Base-by-base conservation (phyloP, 2,888 invertebrate genomes). In the Loripinus fragilis region DNA sequence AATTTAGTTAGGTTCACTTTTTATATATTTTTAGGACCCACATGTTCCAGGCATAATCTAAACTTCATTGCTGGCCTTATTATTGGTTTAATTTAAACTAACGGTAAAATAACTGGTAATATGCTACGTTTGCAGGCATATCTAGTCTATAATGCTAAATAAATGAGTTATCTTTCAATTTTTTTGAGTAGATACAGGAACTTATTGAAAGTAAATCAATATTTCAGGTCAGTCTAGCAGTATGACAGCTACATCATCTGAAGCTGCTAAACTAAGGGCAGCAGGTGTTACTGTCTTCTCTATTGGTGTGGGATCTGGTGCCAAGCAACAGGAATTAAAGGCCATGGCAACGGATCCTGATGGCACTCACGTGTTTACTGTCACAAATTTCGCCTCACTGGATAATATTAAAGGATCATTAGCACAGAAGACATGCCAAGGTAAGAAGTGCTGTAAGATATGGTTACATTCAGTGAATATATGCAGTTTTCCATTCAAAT, bases 321-420 rank as follows among this genome's bases (percentile, higher is more conserved):
- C 86, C 10, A 81, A 83, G 15, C 72, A 65, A 17, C 30, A 67
- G 3, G 90, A 90, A 55, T 80, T 90, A 25, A 84, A 89, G 35
- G 80, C 86, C 66, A 90, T 90, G 84, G 90, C 90, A 71, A 87
- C 88, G 0, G 86, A 88, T 23, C 88, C 89, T 2, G 88, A 89
- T 74, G 85, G 74, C 35, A 69, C 83, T 10, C 89, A 90, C 76
- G 90, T 90, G 60, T 90, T 90, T 72, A 80, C 86, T 28, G 89
- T 90, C 50, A 87, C 76, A 41, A 87, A 88, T 74, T 90, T 89
- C 65, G 85, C 84, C 74, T 86, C 88, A 17, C 80, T 90, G 23
- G 85, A 84, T 52, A 85, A 77, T 28, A 90, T 90, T 78, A 89
- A 89, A 67, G 85, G 84, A 25, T 64, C 83, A 0, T 77, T 90